Evolutionary conservation across 1,140 invertebrate genomes (phyloP).

Genomic region (Lethrus apterus): DNA sequence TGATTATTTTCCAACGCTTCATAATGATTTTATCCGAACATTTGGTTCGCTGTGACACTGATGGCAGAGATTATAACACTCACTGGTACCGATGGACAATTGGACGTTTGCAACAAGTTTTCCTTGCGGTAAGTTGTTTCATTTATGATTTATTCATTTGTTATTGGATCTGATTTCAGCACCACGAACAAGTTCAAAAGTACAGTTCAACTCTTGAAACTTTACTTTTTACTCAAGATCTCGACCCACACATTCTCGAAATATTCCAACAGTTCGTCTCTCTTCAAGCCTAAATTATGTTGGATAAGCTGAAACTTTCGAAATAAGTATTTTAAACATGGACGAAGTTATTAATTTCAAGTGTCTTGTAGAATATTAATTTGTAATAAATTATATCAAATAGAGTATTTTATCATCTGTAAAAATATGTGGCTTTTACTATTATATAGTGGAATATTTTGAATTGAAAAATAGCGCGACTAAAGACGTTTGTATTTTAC

Average conservation of each 20-base stretch:
- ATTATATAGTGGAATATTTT: too few species aligned
- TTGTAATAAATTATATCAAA: background rate
- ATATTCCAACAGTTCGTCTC: slow-evolving; percentile 96
- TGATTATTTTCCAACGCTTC: slow-evolving; percentile 97
- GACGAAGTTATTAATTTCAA: background rate
- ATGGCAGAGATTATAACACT: slow-evolving; percentile 88
- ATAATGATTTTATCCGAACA: slow-evolving; percentile 98
- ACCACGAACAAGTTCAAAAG: slow-evolving; percentile 96
- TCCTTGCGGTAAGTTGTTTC: slow-evolving; percentile 70
- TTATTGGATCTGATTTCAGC: slow-evolving; percentile 65
- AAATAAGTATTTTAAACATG: background rate
- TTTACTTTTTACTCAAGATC: slow-evolving; percentile 89
- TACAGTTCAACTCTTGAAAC: slow-evolving; percentile 92
- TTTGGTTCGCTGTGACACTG: slow-evolving; percentile 86
- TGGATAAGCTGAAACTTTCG: background rate
- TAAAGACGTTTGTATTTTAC: too few species aligned
- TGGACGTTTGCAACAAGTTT: slow-evolving; percentile 90
- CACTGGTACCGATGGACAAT: slow-evolving; percentile 96
- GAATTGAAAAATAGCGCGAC: too few species aligned
- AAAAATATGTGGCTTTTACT: too few species aligned
- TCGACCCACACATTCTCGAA: slow-evolving; percentile 93
- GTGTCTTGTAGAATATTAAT: background rate
- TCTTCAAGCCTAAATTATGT: slow-evolving; percentile 55
- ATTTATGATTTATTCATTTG: slow-evolving; percentile 4
- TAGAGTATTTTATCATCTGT: too few species aligned